These are phyloP conservation scores for Eospalax fontanierii DNA, from an alignment of 2,797 vertebrate genomes.

Conservation along the genomic window DNA sequence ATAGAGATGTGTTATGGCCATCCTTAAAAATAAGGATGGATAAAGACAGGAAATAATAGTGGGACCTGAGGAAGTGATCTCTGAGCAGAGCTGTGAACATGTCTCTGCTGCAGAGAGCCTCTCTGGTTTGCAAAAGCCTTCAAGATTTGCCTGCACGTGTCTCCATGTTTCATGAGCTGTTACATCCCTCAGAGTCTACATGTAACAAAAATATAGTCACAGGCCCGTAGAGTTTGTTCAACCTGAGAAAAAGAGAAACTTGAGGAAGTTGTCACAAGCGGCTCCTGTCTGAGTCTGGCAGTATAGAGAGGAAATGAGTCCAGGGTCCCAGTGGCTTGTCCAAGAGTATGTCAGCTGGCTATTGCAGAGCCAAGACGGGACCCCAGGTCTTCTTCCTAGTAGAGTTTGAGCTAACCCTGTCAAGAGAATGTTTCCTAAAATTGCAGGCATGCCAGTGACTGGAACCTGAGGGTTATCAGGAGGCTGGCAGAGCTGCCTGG, in stretches of 20 bases:
- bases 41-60: background rate
- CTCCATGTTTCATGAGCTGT: background rate
- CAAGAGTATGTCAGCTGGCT: background rate
- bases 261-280: background rate
- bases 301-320: background rate
- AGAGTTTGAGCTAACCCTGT: background rate
- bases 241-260: background rate
- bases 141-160: background rate
- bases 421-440: background rate
- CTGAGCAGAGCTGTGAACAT: background rate
- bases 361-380: background rate
- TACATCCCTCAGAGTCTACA: background rate
- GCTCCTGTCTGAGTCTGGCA: background rate
- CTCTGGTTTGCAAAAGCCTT: background rate
- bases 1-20: background rate
- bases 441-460: background rate
- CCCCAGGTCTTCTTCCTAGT: background rate
- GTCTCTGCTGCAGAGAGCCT: background rate
- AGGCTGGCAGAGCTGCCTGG: background rate
- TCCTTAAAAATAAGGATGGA: background rate
- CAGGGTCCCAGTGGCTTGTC: background rate
- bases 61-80: background rate
- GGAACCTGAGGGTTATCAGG: background rate
- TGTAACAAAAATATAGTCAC: background rate
- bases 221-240: background rate